These are phyloP conservation scores for Cheilosia vernalis DNA, from an alignment of 2,888 invertebrate species.

Conservation along the genomic window DNA sequence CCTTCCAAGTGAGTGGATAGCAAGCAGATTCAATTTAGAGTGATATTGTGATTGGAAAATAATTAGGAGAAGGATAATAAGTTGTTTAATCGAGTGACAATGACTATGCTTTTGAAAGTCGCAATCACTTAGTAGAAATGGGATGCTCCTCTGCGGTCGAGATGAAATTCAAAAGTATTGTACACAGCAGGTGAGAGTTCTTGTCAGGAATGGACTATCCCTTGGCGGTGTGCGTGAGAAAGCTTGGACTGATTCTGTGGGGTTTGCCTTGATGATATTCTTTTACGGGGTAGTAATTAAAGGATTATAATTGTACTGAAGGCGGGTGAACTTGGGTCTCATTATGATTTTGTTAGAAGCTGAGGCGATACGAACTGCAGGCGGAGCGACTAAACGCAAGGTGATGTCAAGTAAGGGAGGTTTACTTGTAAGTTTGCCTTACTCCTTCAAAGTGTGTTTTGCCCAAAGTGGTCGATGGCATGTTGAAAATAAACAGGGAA, in stretches of 20 bases:
- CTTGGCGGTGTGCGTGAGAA: too few species aligned
- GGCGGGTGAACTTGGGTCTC: conserved; percentile 14
- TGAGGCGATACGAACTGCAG: not conserved
- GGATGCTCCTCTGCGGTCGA: conserved; percentile 13
- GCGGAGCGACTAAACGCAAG: too few species aligned
- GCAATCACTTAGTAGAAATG: not conserved
- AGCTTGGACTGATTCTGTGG: conserved; percentile 24
- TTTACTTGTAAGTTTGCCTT: too few species aligned
- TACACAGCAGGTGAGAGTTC: conserved; percentile 10
- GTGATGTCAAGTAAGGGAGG: too few species aligned
- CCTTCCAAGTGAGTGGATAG: not conserved
- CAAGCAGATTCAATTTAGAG: conserved; percentile 31
- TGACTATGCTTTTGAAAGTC: conserved; percentile 34
- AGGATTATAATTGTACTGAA: conserved; percentile 11
- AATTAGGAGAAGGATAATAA: conserved; percentile 49
- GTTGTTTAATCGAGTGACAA: conserved; percentile 28
- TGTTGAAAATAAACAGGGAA: too few species aligned
- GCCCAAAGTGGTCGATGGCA: too few species aligned
- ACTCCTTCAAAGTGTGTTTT: too few species aligned
- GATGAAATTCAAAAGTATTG: conserved; percentile 12
- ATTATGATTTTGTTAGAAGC: conserved; percentile 40
- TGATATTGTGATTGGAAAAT: conserved; percentile 48
- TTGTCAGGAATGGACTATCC: conserved; percentile 53
- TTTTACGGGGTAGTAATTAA: conserved; percentile 41
- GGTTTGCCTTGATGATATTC: conserved; percentile 44